Percentiles rank a stretch among this genome's conserved stretches.
phyloP scores from a whole-genome alignment of 1,140 invertebrate genomes.

The Drosophila kohkoa region DNA sequence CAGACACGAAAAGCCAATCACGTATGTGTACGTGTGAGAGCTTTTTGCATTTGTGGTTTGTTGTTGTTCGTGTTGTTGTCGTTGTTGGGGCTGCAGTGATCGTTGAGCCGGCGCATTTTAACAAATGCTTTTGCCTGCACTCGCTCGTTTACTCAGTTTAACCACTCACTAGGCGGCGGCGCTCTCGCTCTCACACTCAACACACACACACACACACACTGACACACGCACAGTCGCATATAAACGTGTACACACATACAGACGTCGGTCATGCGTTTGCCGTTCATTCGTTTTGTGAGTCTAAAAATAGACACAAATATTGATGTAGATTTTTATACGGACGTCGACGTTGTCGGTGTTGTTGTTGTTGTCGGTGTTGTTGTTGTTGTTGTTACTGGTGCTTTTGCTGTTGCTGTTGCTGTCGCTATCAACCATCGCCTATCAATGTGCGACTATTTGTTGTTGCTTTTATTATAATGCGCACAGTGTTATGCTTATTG shows the following conservation, averaged over 20 bases:
- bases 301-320: slow-evolving; percentile 84
- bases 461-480: slow-evolving; percentile 75
- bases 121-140: slow-evolving; percentile 19
- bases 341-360: slow-evolving; percentile 44
- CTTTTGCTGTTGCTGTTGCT: slow-evolving; percentile 27
- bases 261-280: slow-evolving; percentile 69
- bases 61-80: no score
- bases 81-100: slow-evolving; percentile 53
- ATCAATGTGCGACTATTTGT: slow-evolving; percentile 77
- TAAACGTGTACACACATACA: slow-evolving; percentile 28
- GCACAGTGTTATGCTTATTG: slow-evolving; percentile 57
- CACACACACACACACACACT: not conserved
- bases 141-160: slow-evolving; percentile 30
- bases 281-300: slow-evolving; percentile 63
- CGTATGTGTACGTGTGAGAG: slow-evolving; percentile 34
- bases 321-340: slow-evolving; percentile 79
- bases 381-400: slow-evolving; percentile 47
- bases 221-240: slow-evolving; percentile 6
- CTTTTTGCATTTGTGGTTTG: slow-evolving; percentile 44
- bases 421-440: slow-evolving; percentile 78
- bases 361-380: slow-evolving; percentile 4
- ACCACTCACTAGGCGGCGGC: slow-evolving; percentile 9
- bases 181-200: slow-evolving; percentile 2
- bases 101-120: slow-evolving; percentile 72
- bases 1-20: slow-evolving; percentile 6